phyloP scores from a whole-genome alignment of 2,888 invertebrate species.

The Ferrisia virgata region DNA sequence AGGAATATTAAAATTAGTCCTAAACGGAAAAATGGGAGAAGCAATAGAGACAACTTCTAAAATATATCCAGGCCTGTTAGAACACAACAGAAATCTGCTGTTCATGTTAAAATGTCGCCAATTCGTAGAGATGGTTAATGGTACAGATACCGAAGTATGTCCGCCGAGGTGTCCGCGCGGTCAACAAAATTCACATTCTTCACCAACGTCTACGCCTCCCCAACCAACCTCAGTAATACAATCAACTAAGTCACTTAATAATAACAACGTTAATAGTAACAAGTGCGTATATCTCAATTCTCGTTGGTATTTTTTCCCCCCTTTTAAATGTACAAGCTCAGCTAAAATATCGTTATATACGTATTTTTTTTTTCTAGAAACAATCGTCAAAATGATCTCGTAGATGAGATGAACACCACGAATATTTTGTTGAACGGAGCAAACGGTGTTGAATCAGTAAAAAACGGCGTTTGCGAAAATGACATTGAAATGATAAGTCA shows the following conservation, averaged over 20 bases:
- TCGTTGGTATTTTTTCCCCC: not conserved
- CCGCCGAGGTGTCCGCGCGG: constrained; percentile 54
- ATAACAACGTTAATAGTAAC: constrained; percentile 44
- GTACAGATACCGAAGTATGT: constrained; percentile 71
- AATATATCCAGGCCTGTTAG: constrained; percentile 89
- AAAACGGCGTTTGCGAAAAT: constrained; percentile 44
- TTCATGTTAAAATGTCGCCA: constrained; percentile 97
- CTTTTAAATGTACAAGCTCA: no score
- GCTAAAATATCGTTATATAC: no score
- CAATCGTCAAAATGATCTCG: constrained; percentile 52
- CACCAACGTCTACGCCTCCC: constrained; percentile 51
- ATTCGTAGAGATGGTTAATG: constrained; percentile 98
- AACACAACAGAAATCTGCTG: constrained; percentile 83
- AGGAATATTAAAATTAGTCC: constrained; percentile 90
- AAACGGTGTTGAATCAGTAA: constrained; percentile 50
- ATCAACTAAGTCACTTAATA: constrained; percentile 63
- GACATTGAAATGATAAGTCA: constrained; percentile 45
- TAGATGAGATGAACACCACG: constrained; percentile 43
- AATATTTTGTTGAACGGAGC: constrained; percentile 52
- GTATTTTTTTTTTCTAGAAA: not conserved
- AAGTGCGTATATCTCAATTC: not conserved
- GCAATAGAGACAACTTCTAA: constrained; percentile 86
- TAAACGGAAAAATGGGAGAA: constrained; percentile 91
- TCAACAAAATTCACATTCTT: constrained; percentile 48
- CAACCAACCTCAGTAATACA: constrained; percentile 78